Percentiles rank a stretch among this genome's conserved stretches.
These are phyloP conservation scores for Strix aluco DNA, from an alignment of 2,113 vertebrate species.

Conservation along the genomic window DNA sequence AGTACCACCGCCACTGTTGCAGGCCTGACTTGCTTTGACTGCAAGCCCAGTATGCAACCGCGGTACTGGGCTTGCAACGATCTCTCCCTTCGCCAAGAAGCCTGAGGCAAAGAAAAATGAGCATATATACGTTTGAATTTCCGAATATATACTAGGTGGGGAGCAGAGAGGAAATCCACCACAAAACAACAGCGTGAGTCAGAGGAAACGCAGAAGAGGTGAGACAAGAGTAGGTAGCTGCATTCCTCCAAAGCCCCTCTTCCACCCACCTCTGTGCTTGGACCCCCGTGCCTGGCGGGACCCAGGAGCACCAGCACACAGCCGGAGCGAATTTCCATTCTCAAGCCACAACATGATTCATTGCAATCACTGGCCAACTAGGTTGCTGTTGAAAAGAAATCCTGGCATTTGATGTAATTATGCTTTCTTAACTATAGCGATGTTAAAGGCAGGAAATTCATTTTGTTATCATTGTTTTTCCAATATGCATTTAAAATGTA, in stretches of 20 bases:
- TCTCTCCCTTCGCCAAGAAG: background rate
- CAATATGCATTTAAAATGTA: constrained; percentile 14
- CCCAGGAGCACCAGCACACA: background rate
- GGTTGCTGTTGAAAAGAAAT: background rate
- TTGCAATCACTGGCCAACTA: background rate
- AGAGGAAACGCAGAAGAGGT: background rate
- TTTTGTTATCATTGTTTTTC: constrained; percentile 6
- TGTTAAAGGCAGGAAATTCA: background rate
- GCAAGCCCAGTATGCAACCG: background rate
- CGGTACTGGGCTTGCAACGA: background rate
- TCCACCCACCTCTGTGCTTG: fast-evolving
- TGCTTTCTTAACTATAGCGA: background rate
- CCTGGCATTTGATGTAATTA: background rate
- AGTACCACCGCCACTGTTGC: background rate
- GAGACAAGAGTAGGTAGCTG: background rate
- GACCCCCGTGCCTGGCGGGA: background rate
- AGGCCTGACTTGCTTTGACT: background rate
- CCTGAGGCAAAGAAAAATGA: background rate
- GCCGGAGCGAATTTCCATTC: background rate
- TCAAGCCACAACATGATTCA: background rate
- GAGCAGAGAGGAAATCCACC: constrained; percentile 1
- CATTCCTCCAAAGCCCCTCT: background rate
- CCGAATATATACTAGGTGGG: background rate
- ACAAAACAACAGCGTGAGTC: background rate
- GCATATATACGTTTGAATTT: background rate